Conservation (phyloP, 2,797 vertebrate genomes). For the Sebastes itinus region DNA sequence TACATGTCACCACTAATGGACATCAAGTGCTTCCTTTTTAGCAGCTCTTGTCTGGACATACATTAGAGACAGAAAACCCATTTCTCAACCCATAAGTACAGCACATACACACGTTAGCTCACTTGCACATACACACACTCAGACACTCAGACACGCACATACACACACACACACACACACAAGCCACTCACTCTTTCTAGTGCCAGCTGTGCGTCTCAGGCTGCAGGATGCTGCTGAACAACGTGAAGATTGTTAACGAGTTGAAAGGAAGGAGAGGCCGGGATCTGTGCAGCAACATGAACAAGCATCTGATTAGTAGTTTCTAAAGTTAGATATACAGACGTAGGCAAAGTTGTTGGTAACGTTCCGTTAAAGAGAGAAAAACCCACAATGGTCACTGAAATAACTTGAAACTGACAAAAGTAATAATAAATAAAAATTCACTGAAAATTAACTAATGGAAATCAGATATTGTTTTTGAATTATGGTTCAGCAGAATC, state of each 20-base stretch:
- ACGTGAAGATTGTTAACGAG: slow-evolving; percentile 75
- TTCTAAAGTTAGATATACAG: not conserved
- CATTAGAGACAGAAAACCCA: slow-evolving; percentile 75
- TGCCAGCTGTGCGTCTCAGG: slow-evolving; percentile 59
- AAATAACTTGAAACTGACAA: too few species aligned
- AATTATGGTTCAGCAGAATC: too few species aligned
- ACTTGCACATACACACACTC: not conserved
- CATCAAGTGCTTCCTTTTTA: slow-evolving; percentile 81
- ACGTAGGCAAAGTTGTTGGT: too few species aligned
- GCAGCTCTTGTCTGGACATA: slow-evolving; percentile 69
- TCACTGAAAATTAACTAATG: too few species aligned
- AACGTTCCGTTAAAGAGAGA: too few species aligned
- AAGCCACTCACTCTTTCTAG: slow-evolving; percentile 24
- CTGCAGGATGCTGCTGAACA: slow-evolving; percentile 79
- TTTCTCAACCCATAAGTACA: slow-evolving; percentile 70
- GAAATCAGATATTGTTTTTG: too few species aligned
- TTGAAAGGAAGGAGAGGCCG: slow-evolving; percentile 82
- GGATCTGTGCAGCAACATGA: slow-evolving; percentile 72
- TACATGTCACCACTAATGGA: slow-evolving; percentile 84
- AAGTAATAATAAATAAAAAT: too few species aligned
- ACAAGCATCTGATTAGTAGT: slow-evolving; percentile 21
- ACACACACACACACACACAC: slow-evolving; percentile 5
- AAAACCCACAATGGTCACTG: too few species aligned
- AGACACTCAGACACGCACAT: not conserved
- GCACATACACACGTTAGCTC: not conserved